A percentile compares a stretch with the other conserved stretches of the same genome.
phyloP scores from a whole-genome alignment of 2,888 invertebrate species.

The Cataglyphis rosenhaueri region DNA sequence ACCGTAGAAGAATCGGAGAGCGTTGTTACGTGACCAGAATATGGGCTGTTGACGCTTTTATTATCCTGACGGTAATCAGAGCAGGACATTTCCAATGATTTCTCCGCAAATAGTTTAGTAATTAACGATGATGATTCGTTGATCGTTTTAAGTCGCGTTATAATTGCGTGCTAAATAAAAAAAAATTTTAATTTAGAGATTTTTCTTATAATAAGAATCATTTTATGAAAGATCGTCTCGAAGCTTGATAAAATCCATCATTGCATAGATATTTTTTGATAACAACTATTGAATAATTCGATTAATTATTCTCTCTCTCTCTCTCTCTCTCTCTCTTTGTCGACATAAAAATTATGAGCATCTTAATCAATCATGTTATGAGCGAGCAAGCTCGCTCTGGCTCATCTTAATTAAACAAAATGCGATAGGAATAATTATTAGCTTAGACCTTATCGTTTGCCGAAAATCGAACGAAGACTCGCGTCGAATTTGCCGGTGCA shows the following conservation, averaged over 20 bases:
- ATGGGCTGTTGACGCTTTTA: constrained; percentile 49
- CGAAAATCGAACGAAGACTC: constrained; percentile 32
- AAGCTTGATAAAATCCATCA: neutral
- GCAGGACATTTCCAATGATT: neutral
- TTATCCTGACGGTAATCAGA: constrained; percentile 19
- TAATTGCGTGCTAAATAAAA: neutral
- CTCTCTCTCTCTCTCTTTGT: no score
- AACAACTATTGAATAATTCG: neutral
- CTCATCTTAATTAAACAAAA: neutral
- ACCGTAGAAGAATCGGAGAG: constrained; percentile 48
- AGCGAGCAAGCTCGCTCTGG: neutral
- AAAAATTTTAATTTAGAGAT: neutral
- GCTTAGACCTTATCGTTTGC: neutral
- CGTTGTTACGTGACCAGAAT: constrained; percentile 54
- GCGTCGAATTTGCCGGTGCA: constrained; percentile 20
- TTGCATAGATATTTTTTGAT: neutral
- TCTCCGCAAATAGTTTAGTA: neutral
- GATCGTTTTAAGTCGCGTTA: neutral
- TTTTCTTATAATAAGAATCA: neutral
- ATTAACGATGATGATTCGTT: constrained; percentile 4
- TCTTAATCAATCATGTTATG: neutral
- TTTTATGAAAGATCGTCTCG: neutral
- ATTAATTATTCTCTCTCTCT: neutral
- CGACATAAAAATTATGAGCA: constrained; percentile 14
- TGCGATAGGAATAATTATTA: constrained; percentile 1